A percentile compares a stretch with the other conserved stretches of the same genome.
These are phyloP conservation scores for Romanogobio albipinnatus DNA, from an alignment of 2,113 vertebrate species.

Conservation along the genomic window DNA sequence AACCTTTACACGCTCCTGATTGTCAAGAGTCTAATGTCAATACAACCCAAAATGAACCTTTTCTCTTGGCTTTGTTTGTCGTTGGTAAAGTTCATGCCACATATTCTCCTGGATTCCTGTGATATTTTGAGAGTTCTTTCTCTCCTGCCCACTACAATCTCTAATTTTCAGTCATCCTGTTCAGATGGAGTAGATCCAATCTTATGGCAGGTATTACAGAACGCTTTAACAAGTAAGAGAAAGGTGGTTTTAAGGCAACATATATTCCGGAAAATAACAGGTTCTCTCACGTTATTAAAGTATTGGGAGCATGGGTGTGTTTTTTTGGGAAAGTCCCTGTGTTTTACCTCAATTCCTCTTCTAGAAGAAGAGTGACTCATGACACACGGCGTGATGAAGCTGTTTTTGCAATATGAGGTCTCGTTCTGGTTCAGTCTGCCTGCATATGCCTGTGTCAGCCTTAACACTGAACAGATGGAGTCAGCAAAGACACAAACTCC, in stretches of 20 bases:
- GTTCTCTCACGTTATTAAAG: background rate
- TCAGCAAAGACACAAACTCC: constrained; percentile 17
- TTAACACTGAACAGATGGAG: constrained; percentile 42
- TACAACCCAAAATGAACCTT: background rate
- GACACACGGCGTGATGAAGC: constrained; percentile 12
- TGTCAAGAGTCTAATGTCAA: background rate
- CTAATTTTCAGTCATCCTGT: background rate
- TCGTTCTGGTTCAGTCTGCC: background rate
- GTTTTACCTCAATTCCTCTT: constrained; percentile 12
- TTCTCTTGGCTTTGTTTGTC: constrained; percentile 1
- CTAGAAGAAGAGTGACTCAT: constrained; percentile 33
- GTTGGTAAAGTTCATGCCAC: background rate
- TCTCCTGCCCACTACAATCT: background rate
- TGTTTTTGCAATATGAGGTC: background rate
- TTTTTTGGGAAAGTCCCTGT: constrained; percentile 20
- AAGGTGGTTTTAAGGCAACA: background rate
- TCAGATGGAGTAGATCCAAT: constrained; percentile 3
- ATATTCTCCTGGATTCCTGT: constrained; percentile 17
- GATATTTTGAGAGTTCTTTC: background rate
- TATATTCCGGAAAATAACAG: background rate
- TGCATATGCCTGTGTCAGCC: background rate
- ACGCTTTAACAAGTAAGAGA: background rate
- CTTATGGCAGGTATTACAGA: background rate
- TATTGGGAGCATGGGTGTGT: background rate
- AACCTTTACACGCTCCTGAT: background rate